Base-by-base conservation (phyloP, 2,888 invertebrate genomes). In the Tyria jacobaeae region DNA sequence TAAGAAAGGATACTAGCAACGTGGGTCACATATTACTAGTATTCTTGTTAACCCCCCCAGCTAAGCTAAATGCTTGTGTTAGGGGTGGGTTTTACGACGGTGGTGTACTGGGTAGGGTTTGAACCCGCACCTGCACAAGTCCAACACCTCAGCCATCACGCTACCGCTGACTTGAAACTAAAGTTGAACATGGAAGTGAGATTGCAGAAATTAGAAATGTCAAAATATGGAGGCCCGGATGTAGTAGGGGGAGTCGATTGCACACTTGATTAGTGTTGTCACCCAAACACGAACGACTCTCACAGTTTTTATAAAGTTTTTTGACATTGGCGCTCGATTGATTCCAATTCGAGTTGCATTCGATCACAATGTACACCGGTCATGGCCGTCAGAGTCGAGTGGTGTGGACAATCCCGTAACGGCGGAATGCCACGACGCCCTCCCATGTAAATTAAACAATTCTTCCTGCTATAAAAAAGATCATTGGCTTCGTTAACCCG, bases 261-360 rank as follows among this genome's bases (percentile, higher is more conserved):
- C 85, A 81, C 78, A 85, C 80, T 86, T 73, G 82, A 81, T 84
- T 81, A 80, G 74, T 82, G 79, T 86, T 75, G 76, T 85, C 88
- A 90, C 87, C 85, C 83, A 85, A 85, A 85, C 79, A 79, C 83
- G 82, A 84, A 62, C 75, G 82, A 80, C 82, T 89, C 86, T 86
- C 84, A 86, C 77, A 83, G 83, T 89, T 91, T 91, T 90, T 91
- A 75, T 86, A 25, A 61, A 71, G 78, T 86, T 89, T 90, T 88
- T 88, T 75, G 81, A 85, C 85, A 84, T 86, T 87, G 86, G 79
- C 73, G 80, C 79, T 85, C 85, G 84, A 89, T 89, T 90, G 84
- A 88, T 80, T 85, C 79, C 78, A 80, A 86, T 86, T 86, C 82
- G 85, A 82, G 83, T 85, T 85, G 83, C 84, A 81, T 84, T 85